A percentile compares a stretch with the other conserved stretches of the same genome.
Evolutionary conservation across 2,113 vertebrate species (phyloP).

Genomic region (Burhinus oedicnemus): DNA sequence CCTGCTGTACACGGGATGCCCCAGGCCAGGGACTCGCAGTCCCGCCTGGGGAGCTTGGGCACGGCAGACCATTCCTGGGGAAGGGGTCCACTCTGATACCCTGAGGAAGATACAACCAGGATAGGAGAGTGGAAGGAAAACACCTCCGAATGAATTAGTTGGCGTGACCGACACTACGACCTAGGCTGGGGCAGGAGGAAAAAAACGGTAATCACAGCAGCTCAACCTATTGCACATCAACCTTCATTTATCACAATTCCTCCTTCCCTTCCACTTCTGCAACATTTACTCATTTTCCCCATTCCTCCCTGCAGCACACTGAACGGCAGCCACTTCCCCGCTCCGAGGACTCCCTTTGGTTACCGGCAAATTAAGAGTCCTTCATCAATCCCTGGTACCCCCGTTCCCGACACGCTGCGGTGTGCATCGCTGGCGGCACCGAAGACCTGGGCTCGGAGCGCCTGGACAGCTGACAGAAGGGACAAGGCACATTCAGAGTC

Average conservation of each 20-base stretch:
- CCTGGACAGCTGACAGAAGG: background rate
- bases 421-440: background rate
- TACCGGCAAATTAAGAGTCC: background rate
- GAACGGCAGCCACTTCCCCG: background rate
- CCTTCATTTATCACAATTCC: background rate
- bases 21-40: background rate
- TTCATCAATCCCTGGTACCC: accelerated
- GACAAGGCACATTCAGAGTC: background rate
- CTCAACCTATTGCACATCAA: background rate
- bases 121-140: background rate
- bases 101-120: background rate
- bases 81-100: accelerated
- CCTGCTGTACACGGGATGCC: background rate
- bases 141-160: background rate
- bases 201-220: background rate
- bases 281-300: background rate
- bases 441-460: background rate
- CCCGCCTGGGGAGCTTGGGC: background rate
- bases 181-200: background rate
- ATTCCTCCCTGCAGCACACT: background rate
- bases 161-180: background rate
- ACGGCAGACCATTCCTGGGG: background rate
- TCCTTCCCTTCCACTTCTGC: background rate
- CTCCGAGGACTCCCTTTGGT: background rate
- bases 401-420: accelerated